Percentiles rank a stretch among this genome's conserved stretches.
Evolutionary conservation across 2,888 invertebrate species (phyloP).

Genomic region (Iphiclides podalirius): DNA sequence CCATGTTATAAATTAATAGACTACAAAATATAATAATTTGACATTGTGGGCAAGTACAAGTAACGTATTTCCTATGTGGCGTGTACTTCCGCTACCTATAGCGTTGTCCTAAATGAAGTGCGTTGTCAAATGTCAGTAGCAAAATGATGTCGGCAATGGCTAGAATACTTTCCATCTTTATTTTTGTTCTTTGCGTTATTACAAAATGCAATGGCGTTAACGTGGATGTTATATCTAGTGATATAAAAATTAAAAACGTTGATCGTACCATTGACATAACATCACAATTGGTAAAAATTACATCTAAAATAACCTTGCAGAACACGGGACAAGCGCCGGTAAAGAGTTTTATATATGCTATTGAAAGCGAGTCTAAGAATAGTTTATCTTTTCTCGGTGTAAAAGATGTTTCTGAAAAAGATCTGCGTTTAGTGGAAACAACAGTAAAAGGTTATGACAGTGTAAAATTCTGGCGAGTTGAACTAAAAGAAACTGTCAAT

Average conservation of each 20-base stretch:
- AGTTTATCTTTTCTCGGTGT: slow-evolving; percentile 88
- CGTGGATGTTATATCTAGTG: slow-evolving; percentile 74
- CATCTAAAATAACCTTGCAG: slow-evolving; percentile 89
- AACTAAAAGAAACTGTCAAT: slow-evolving; percentile 81
- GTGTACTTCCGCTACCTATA: slow-evolving; percentile 66
- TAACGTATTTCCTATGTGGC: slow-evolving; percentile 50
- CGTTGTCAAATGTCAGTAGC: slow-evolving; percentile 61
- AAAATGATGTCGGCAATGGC: slow-evolving; percentile 64
- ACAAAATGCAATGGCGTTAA: slow-evolving; percentile 51
- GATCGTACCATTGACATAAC: slow-evolving; percentile 93
- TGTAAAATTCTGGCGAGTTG: slow-evolving; percentile 77
- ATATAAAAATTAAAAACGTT: slow-evolving; percentile 87
- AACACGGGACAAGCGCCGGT: slow-evolving; percentile 88
- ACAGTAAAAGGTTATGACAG: slow-evolving; percentile 73
- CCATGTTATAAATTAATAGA: not conserved
- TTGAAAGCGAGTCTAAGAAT: slow-evolving; percentile 82
- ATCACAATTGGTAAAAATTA: slow-evolving; percentile 93
- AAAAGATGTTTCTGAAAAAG: slow-evolving; percentile 81
- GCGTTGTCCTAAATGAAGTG: slow-evolving; percentile 29
- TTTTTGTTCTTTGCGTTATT: slow-evolving; percentile 54
- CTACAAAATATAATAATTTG: not conserved
- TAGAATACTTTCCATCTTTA: slow-evolving; percentile 52
- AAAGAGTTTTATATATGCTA: slow-evolving; percentile 84
- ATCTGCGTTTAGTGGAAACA: slow-evolving; percentile 75
- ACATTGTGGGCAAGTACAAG: not conserved